These are phyloP conservation scores for Drosophila mayaguana DNA, from an alignment of 2,888 invertebrate species.

Conservation along the genomic window DNA sequence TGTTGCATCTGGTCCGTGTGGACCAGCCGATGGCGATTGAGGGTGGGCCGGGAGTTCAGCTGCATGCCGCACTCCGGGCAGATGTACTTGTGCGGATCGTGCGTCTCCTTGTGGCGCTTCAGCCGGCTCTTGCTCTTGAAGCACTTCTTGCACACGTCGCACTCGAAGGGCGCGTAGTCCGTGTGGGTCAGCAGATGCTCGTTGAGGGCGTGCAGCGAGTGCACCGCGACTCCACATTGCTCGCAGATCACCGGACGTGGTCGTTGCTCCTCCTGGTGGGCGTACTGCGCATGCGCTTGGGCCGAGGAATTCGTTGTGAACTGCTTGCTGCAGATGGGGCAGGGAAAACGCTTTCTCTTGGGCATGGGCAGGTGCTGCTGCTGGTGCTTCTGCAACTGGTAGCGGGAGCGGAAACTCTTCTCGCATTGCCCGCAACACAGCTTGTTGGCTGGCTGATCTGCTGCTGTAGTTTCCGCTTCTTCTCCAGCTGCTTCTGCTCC, in stretches of 20 bases:
- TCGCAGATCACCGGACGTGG: slow-evolving; percentile 86
- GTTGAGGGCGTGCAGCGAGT: slow-evolving; percentile 85
- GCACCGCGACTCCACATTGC: slow-evolving; percentile 85
- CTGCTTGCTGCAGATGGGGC: slow-evolving; percentile 81
- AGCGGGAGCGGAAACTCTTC: slow-evolving; percentile 52
- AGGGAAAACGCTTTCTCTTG: slow-evolving; percentile 60
- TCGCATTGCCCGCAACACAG: slow-evolving; percentile 53
- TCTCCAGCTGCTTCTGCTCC: neutral
- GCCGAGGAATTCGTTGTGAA: slow-evolving; percentile 74
- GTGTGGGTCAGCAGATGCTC: slow-evolving; percentile 86
- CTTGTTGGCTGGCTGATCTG: neutral
- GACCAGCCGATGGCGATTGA: slow-evolving; percentile 82
- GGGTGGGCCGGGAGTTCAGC: slow-evolving; percentile 80
- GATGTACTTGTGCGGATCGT: slow-evolving; percentile 83
- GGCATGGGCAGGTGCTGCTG: slow-evolving; percentile 69
- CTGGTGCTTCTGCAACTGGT: slow-evolving; percentile 54
- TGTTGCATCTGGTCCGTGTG: slow-evolving; percentile 84
- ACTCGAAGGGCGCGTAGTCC: slow-evolving; percentile 85
- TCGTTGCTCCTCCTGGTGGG: slow-evolving; percentile 82
- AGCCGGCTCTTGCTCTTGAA: slow-evolving; percentile 83
- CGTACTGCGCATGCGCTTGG: slow-evolving; percentile 76
- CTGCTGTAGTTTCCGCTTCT: neutral
- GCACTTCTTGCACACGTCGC: slow-evolving; percentile 84
- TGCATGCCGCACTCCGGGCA: slow-evolving; percentile 83
- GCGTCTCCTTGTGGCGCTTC: slow-evolving; percentile 82